Percentiles rank a stretch among this genome's conserved stretches.
phyloP scores from a whole-genome alignment of 2,113 vertebrate species.

The Salvator merianae region DNA sequence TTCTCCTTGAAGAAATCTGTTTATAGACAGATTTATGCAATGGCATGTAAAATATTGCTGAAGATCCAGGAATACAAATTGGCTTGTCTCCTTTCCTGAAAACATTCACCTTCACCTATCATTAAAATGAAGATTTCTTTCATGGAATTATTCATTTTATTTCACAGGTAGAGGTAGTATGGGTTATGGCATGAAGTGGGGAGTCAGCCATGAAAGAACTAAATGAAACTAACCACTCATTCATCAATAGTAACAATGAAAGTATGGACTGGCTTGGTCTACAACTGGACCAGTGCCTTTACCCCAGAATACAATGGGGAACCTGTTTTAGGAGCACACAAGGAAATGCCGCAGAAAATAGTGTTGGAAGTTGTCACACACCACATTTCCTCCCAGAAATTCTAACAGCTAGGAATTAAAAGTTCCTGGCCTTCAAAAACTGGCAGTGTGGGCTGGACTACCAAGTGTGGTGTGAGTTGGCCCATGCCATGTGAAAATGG shows the following conservation, averaged over 20 bases:
- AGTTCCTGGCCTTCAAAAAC: no score
- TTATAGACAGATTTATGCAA: neutral
- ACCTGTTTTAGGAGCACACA: no score
- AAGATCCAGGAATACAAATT: neutral
- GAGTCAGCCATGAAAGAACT: neutral
- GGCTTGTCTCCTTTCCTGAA: neutral
- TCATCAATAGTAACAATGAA: neutral
- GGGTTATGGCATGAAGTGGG: neutral
- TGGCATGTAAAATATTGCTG: neutral
- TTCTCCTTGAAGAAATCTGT: constrained; percentile 8
- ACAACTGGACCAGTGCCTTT: no score
- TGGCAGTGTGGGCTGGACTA: no score
- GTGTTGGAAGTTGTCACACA: no score
- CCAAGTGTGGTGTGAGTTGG: no score
- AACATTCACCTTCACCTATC: neutral
- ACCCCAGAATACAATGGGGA: no score
- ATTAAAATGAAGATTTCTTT: neutral
- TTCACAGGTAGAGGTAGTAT: neutral
- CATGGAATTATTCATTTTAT: neutral
- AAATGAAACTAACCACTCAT: neutral
- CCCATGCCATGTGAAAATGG: no score
- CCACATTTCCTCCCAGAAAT: no score
- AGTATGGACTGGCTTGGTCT: no score
- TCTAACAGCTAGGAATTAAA: no score
- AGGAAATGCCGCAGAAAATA: no score